These are phyloP conservation scores for Oplegnathus fasciatus DNA, from an alignment of 2,113 vertebrate genomes.

Conservation along the genomic window DNA sequence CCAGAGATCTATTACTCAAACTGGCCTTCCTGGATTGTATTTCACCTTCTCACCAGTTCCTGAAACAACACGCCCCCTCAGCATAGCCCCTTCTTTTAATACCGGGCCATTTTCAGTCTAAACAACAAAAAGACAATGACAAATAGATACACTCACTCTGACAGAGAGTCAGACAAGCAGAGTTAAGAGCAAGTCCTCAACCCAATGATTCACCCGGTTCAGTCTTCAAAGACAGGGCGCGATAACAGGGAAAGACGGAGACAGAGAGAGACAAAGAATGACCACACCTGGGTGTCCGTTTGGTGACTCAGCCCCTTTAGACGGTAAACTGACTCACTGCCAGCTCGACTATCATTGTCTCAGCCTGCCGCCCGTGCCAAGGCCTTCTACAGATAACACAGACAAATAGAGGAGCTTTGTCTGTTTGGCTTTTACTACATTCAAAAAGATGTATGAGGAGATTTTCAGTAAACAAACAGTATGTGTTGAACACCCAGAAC, in stretches of 20 bases:
- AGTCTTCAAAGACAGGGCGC: constrained; percentile 47
- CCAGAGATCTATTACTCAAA: constrained; percentile 31
- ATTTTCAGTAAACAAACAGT: constrained; percentile 7
- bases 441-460: neutral
- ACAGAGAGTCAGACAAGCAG: constrained; percentile 28
- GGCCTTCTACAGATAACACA: constrained; percentile 20
- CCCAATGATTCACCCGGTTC: constrained; percentile 63
- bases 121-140: constrained; percentile 22
- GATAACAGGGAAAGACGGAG: constrained; percentile 16
- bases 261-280: constrained; percentile 30
- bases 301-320: constrained; percentile 70
- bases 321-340: constrained; percentile 68
- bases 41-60: constrained; percentile 34
- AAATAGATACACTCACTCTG: constrained; percentile 32
- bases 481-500: neutral
- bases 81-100: constrained; percentile 1
- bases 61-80: constrained; percentile 4
- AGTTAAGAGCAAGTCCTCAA: constrained; percentile 24
- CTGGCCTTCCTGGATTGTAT: constrained; percentile 31
- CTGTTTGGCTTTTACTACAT: neutral
- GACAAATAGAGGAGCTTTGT: constrained; percentile 13
- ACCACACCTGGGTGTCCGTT: constrained; percentile 70
- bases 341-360: constrained; percentile 51
- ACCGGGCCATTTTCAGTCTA: constrained; percentile 14
- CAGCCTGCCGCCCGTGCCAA: constrained; percentile 47